Evolutionary conservation across 2,888 invertebrate species (phyloP).

Genomic region (Operophtera brumata): DNA sequence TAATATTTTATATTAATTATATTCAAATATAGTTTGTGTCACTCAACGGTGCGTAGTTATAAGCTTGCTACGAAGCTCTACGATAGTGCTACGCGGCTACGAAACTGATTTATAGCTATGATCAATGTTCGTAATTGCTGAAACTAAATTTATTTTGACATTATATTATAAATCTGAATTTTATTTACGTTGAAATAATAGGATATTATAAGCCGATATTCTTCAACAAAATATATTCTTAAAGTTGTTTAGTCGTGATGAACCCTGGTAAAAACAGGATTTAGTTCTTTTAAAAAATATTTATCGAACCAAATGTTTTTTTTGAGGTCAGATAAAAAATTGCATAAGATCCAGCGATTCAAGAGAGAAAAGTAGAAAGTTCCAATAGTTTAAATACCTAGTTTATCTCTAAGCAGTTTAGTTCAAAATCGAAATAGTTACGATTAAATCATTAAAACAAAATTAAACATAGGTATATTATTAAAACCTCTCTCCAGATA

Average conservation of each 20-base stretch:
- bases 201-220: constrained; percentile 6
- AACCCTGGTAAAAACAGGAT: not conserved
- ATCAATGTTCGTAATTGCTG: constrained; percentile 22
- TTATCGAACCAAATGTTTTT: not conserved
- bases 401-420: not conserved
- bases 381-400: not conserved
- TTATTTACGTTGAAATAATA: constrained; percentile 7
- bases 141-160: constrained; percentile 26
- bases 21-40: constrained; percentile 34
- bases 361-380: not conserved
- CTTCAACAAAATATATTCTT: constrained; percentile 5
- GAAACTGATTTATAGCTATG: constrained; percentile 21
- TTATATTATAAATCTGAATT: constrained; percentile 22
- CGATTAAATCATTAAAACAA: not conserved
- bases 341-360: constrained; percentile 7
- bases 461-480: constrained; percentile 1
- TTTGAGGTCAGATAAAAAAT: not conserved
- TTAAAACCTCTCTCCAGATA: constrained; percentile 10
- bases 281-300: not conserved
- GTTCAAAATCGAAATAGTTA: not conserved
- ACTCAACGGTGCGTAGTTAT: constrained; percentile 33
- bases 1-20: constrained; percentile 13
- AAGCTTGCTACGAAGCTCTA: constrained; percentile 43
- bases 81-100: constrained; percentile 51
- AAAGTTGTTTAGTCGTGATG: not conserved